A percentile compares a stretch with the other conserved stretches of the same genome.
phyloP scores from a whole-genome alignment of 2,888 invertebrate genomes.

The Rhyacophila evoluta region DNA sequence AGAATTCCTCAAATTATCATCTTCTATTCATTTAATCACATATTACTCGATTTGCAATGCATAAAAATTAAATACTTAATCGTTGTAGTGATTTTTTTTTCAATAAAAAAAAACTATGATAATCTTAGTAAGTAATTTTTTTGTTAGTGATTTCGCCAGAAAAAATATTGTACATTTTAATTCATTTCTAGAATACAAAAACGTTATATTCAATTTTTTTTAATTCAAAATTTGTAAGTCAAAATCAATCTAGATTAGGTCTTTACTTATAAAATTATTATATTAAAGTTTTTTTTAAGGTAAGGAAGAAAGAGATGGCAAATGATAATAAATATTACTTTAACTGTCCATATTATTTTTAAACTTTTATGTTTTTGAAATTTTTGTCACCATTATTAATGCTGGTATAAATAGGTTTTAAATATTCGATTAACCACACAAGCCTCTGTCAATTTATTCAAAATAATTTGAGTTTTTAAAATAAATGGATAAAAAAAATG shows the following conservation, averaged over 20 bases:
- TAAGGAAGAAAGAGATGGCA: background rate
- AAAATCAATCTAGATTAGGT: background rate
- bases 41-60: conserved; percentile 13
- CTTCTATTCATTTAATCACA: background rate
- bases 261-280: background rate
- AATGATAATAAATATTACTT: background rate
- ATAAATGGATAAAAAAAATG: conserved; percentile 14
- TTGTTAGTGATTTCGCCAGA: background rate
- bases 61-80: conserved; percentile 24
- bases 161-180: background rate
- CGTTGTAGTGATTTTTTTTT: conserved; percentile 13
- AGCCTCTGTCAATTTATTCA: conserved; percentile 1
- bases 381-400: background rate
- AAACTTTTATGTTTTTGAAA: background rate
- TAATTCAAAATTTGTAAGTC: background rate
- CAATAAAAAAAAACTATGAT: background rate
- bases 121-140: conserved; percentile 11
- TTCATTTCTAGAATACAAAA: background rate
- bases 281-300: conserved; percentile 4
- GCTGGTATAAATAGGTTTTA: background rate
- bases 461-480: conserved; percentile 20
- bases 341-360: background rate
- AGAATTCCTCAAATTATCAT: conserved; percentile 5
- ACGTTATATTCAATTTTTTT: conserved; percentile 3
- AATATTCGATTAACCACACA: background rate